Base-by-base conservation (phyloP, 2,888 invertebrate genomes). In the Dryocosmus kuriphilus region DNA sequence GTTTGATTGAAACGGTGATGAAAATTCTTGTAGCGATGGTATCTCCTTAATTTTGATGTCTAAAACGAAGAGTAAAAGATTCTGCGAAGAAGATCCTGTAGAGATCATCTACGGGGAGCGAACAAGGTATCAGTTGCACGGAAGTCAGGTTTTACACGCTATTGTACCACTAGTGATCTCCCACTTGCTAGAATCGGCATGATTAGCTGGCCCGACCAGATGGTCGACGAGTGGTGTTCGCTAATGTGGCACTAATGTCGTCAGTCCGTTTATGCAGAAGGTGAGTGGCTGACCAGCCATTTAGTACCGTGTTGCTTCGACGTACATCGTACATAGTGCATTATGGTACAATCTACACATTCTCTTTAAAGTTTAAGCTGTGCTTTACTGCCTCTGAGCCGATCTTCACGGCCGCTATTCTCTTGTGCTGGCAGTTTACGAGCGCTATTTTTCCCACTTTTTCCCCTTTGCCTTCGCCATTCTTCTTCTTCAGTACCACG, bases 171-270 rank as follows among this genome's bases (percentile, higher is more conserved):
- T 14, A 24, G 81, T 84, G 86, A 86, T 88, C 86, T 82, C 80
- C 83, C 76, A 86, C 88, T 86, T 81, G 81, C 83, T 77, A 80
- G 86, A 89, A 89, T 89, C 87, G 85, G 85, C 85, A 88, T 86
- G 86, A 87, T 88, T 89, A 88, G 85, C 85, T 86, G 86, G 86
- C 82, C 81, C 85, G 83, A 85, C 87, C 89, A 90, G 89, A 87
- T 90, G 90, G 86, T 83, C 86, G 87, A 89, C 88, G 89, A 87
- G 89, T 85, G 80, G 83, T 81, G 85, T 84, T 82, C 86, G 87
- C 88, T 90, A 90, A 90, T 90, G 90, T 87, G 86, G 85, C 88
- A 88, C 88, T 90, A 90, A 90, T 89, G 89, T 89, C 88, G 86
- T 85, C 85, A 80, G 84, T 79, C 80, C 82, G 82, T 83, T 85